A percentile compares a stretch with the other conserved stretches of the same genome.
Evolutionary conservation across 1,140 invertebrate genomes (phyloP).

Genomic region (Bombyx mori): ASM3026992v2 NC_085116.1:13290501-13291000

Average conservation of each 20-base stretch:
- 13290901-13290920: not conserved
- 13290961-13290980: constrained; percentile 76
- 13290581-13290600: too few relatives aligned
- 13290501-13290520: too few relatives aligned
- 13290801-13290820: constrained; percentile 90
- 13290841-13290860: constrained; percentile 72
- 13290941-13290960: constrained; percentile 79
- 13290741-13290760: constrained; percentile 13
- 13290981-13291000: constrained; percentile 82
- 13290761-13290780: constrained; percentile 83
- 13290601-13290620: too few relatives aligned
- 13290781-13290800: constrained; percentile 88
- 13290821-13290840: constrained; percentile 82
- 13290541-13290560: too few relatives aligned
- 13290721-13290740: not conserved
- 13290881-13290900: too few relatives aligned
- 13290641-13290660: too few relatives aligned
- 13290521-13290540: too few relatives aligned
- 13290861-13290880: too few relatives aligned
- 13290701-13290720: not conserved
- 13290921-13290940: constrained; percentile 74
- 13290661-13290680: too few relatives aligned
- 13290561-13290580: too few relatives aligned
- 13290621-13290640: too few relatives aligned
- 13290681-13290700: too few relatives aligned